A percentile compares a stretch with the other conserved stretches of the same genome.
Evolutionary conservation across 2,888 invertebrate genomes (phyloP).

Genomic region (Mimas tiliae): DNA sequence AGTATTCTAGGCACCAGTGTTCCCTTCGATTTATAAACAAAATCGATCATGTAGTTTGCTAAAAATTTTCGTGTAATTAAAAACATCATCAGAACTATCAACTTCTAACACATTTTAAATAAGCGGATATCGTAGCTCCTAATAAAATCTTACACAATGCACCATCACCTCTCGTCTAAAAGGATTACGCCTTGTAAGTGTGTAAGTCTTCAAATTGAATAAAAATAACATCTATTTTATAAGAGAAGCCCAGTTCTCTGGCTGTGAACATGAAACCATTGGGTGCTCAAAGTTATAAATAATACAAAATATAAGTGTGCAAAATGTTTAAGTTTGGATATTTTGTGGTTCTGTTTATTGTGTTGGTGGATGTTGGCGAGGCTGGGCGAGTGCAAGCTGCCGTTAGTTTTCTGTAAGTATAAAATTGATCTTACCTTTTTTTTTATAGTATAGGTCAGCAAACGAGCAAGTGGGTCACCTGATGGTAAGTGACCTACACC

Average conservation of each 20-base stretch:
- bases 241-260: conserved; percentile 26
- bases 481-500: too few species aligned
- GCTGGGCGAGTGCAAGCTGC: conserved; percentile 71
- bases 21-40: too few species aligned
- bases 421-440: neutral
- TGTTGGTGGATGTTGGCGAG: conserved; percentile 45
- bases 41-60: too few species aligned
- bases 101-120: too few species aligned
- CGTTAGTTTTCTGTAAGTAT: conserved; percentile 75
- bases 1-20: too few species aligned
- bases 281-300: conserved; percentile 40
- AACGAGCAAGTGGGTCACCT: too few species aligned
- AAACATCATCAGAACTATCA: neutral
- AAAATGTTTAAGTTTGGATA: conserved; percentile 51
- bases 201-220: conserved; percentile 52
- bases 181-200: conserved; percentile 47
- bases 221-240: conserved; percentile 44
- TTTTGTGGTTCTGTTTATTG: conserved; percentile 46
- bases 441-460: too few species aligned
- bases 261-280: conserved; percentile 30
- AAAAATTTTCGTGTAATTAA: neutral
- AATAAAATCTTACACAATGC: conserved; percentile 1
- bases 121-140: conserved; percentile 7
- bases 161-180: conserved; percentile 38
- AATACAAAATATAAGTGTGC: neutral